A percentile compares a stretch with the other conserved stretches of the same genome.
Conservation (phyloP, 2,888 invertebrate species). For the Clusia tigrina region DNA sequence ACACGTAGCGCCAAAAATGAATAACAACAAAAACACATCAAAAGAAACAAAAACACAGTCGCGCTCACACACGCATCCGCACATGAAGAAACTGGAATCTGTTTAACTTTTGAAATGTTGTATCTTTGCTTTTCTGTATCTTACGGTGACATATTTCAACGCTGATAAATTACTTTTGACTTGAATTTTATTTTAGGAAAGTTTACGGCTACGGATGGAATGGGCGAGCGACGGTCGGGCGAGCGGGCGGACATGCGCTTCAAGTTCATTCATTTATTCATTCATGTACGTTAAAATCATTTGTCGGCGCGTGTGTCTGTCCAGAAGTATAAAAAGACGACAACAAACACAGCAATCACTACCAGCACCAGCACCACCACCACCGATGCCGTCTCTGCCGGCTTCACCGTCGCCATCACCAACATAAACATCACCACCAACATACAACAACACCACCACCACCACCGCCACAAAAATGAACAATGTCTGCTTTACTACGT, state of each 20-base stretch:
- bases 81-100: background rate
- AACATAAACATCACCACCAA: background rate
- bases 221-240: background rate
- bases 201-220: background rate
- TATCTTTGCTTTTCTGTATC: background rate
- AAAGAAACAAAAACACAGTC: background rate
- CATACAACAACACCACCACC: background rate
- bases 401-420: background rate
- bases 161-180: conserved; percentile 10
- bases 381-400: too few species aligned
- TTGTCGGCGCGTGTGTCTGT: conserved; percentile 9
- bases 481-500: conserved; percentile 25
- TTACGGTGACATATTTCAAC: background rate
- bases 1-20: background rate
- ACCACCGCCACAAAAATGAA: conserved; percentile 6
- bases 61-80: background rate
- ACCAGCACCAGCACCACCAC: conserved; percentile 6
- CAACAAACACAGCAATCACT: background rate
- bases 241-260: background rate
- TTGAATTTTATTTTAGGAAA: background rate
- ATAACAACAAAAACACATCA: background rate
- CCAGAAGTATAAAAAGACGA: background rate
- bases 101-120: conserved; percentile 4
- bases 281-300: conserved; percentile 2
- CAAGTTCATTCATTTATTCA: conserved; percentile 15